Evolutionary conservation across 2,797 vertebrate genomes (phyloP), one percentile per base, ranked within the genome.

Genomic region (Muraenolepis orangiensis): DNA sequence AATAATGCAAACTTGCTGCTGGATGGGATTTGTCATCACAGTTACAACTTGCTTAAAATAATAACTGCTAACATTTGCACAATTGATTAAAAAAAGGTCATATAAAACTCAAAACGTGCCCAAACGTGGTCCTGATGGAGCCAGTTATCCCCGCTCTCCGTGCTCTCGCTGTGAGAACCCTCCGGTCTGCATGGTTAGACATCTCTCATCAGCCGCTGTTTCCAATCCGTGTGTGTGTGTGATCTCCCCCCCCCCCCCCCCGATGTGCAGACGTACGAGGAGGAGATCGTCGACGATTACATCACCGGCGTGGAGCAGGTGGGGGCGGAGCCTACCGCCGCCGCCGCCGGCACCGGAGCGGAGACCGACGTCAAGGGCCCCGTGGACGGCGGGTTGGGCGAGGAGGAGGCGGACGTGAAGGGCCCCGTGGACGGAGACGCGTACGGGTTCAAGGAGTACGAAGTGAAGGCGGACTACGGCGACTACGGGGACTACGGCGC

Each of bases 271-370:
- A 94, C 78, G 74, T 94, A 92, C 85, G 96, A 96, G 81, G 95
- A 93, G 86, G 93, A 95, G 79, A 94, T 96, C 82, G 94, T 95
- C 85, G 96, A 98, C 87, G 97, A 99, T 93, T 98, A 98, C 94
- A 81, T 98, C 93, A 97, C 96, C 66, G 97, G 95, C 82, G 95
- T 95, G 90, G 96, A 98, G 89, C 93, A 98, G 94, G 96, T 93
- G n/a, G 94, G 91, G 32, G 87, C 78, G 20, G 93, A 94, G 72
- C 78, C 91, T 29, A 91, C 92, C 8, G 31, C 1, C 36, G 68
- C 81, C 84, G 94, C 93, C 89, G 34, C 71, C 68, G 67, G 71
- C 29, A 28, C 71, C 68, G 67, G 71, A 23, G 72, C 71, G 23
- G 79, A 75, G n/a, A 78, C 42, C 23, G 68, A 51, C 12, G 42